These are phyloP conservation scores for Callimorpha dominula DNA, from an alignment of 2,888 invertebrate genomes.

Conservation along the genomic window DNA sequence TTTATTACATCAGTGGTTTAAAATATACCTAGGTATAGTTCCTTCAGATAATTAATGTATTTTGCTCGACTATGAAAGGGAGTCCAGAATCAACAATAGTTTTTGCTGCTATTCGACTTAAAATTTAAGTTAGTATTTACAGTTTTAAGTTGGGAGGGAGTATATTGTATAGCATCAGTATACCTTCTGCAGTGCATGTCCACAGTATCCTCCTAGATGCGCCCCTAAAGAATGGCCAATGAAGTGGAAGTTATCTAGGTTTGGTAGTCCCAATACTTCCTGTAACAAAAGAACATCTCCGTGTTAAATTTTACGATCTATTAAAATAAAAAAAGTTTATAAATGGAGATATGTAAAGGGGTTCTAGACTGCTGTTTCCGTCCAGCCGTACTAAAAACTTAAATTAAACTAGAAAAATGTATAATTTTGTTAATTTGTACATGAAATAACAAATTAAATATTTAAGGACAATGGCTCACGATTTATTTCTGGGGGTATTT, in stretches of 20 bases:
- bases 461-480: too few relatives aligned
- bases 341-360: background rate
- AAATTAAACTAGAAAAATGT: too few relatives aligned
- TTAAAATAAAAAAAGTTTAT: too few relatives aligned
- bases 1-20: background rate
- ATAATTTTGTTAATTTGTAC: too few relatives aligned
- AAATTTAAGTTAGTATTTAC: background rate
- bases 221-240: slow-evolving; percentile 96
- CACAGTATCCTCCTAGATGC: slow-evolving; percentile 94
- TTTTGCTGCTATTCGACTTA: background rate
- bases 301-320: background rate
- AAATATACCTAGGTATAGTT: background rate
- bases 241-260: slow-evolving; percentile 91
- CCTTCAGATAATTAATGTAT: too few relatives aligned
- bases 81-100: background rate
- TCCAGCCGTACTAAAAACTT: background rate
- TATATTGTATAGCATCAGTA: too few relatives aligned
- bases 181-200: slow-evolving; percentile 90
- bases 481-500: too few relatives aligned
- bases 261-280: slow-evolving; percentile 83
- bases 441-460: too few relatives aligned
- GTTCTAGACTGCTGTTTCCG: background rate
- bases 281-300: slow-evolving; percentile 60
- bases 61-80: background rate
- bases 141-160: too few relatives aligned